Conservation (phyloP, 2,888 invertebrate genomes). For the Spilarctia lutea region DNA sequence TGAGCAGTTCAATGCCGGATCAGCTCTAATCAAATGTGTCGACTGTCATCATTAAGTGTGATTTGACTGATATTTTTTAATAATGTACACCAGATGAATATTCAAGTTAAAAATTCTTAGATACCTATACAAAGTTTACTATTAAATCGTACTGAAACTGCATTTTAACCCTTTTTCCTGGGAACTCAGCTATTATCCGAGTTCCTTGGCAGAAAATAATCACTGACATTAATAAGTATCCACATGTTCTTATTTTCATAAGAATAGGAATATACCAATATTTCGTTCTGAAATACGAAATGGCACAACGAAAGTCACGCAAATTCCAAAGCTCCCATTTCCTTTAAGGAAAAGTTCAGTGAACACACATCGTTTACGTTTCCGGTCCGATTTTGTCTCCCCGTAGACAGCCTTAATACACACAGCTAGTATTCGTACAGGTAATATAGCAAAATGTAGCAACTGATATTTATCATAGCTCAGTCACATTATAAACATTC, state of each 20-base stretch:
- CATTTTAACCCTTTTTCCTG: not conserved
- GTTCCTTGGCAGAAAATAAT: no score
- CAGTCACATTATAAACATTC: not conserved
- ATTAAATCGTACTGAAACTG: not conserved
- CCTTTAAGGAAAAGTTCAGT: not conserved
- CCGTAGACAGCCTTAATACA: not conserved
- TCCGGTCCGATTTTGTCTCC: not conserved
- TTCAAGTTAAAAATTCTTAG: no score
- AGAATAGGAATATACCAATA: not conserved
- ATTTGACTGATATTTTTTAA: not conserved
- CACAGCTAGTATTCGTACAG: not conserved
- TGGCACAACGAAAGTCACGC: not conserved
- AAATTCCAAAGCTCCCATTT: not conserved
- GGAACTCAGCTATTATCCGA: not conserved
- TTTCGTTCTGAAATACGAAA: not conserved
- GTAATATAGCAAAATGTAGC: not conserved
- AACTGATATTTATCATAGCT: not conserved
- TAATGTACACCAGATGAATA: no score
- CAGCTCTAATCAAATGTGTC: not conserved
- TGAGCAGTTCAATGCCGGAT: no score
- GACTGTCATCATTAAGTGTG: not conserved
- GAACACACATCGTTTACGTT: not conserved
- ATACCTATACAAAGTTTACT: no score
- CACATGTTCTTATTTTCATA: no score
- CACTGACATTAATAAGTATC: no score